Base-by-base conservation (phyloP, 2,888 invertebrate genomes). In the Melanostoma mellinum region DNA sequence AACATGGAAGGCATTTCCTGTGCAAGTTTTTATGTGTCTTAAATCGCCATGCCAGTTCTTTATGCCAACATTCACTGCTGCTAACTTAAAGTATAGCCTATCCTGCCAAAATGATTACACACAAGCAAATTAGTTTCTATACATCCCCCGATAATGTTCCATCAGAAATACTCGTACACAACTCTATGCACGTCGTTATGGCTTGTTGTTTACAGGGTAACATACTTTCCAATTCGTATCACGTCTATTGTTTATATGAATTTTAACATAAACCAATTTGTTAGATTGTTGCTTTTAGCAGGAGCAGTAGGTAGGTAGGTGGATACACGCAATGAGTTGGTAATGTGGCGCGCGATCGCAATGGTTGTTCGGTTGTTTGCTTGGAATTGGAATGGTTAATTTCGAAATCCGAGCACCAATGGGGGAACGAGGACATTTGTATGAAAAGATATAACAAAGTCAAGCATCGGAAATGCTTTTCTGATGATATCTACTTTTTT, bases 201-300 rank as follows among this genome's bases (percentile, higher is more conserved):
- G 48, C 30, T 6, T n/a, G 63, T 40, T 30, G 42, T 38, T 9
- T 52, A 36, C 30, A 53, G 44, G 55, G 38, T 76, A 73, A 72
- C 61, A 20, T 20, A 20, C 20, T 20, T 20, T 20, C 20, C 20
- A 20, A 78, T 78, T 69, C 82, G 46, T 65, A 69, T 78, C 82
- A 84, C 78, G 78, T 84, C 69, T 63, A 60, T 69, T 84, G 82
- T 78, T 84, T 84, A 74, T 84, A 78, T 78, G 78, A 78, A 69
- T 74, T 71, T 74, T 42, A 84, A 74, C 82, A 78, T 78, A 84
- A 84, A 84, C 74, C 82, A 71, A 84, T 84, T 82, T 73, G 82
- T 73, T 61, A 63, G 44, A 68, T 56, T 74, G 72, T 67, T 67
- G 77, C 50, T 46, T 52, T 44, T 42, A n/a, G 52, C 60, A 6